Evolutionary conservation across 2,888 invertebrate species (phyloP).

Genomic region (Drosophila yooni): DNA sequence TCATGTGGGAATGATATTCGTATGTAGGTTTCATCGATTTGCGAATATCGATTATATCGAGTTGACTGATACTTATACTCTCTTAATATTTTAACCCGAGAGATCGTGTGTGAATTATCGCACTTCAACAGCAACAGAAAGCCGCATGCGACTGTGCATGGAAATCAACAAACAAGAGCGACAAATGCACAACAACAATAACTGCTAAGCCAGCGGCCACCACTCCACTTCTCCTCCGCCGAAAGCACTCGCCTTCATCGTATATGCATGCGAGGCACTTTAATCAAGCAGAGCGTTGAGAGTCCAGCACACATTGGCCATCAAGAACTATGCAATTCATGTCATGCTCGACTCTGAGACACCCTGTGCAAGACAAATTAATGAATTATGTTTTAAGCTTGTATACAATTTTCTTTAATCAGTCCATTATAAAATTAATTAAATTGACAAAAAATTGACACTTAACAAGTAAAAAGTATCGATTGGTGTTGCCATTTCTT

Average conservation of each 20-base stretch:
- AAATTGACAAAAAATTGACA: not conserved
- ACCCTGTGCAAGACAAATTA: conserved; percentile 14
- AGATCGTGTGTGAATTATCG: conserved; percentile 64
- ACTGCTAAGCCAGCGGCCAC: conserved; percentile 27
- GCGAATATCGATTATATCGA: not conserved
- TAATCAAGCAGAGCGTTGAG: conserved; percentile 70
- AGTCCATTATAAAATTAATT: not conserved
- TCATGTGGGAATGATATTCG: not conserved
- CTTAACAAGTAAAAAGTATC: not conserved
- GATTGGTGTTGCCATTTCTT: not conserved
- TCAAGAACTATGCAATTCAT: conserved; percentile 1
- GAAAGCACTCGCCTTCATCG: conserved; percentile 20
- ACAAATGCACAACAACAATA: conserved; percentile 57
- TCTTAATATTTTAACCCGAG: not conserved
- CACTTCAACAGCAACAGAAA: conserved; percentile 64
- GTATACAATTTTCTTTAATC: not conserved
- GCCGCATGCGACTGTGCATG: conserved; percentile 40
- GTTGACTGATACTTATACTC: not conserved
- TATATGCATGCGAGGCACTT: conserved; percentile 58
- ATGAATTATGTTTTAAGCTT: not conserved
- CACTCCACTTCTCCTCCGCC: conserved; percentile 1
- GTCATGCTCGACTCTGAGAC: not conserved
- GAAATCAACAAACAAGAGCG: conserved; percentile 66
- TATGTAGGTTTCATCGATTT: not conserved
- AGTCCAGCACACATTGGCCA: conserved; percentile 32